Conservation (phyloP, 2,113 vertebrate species). For the Nicator chloris region DNA sequence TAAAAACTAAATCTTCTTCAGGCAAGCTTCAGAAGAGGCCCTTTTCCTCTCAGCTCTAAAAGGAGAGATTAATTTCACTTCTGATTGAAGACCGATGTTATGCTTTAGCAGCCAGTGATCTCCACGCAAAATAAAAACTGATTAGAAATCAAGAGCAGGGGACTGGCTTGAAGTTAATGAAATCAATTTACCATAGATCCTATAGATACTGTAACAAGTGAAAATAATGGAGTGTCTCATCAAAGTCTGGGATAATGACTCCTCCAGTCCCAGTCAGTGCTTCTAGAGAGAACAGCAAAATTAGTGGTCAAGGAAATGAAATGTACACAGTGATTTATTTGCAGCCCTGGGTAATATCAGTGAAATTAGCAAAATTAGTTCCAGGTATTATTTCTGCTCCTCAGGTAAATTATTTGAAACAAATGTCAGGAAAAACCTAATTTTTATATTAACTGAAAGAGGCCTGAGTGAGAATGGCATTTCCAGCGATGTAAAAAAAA, state of each 20-base stretch:
- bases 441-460: background rate
- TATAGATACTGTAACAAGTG: background rate
- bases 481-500: background rate
- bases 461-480: background rate
- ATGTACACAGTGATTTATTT: background rate
- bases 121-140: background rate
- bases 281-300: constrained; percentile 9
- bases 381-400: background rate
- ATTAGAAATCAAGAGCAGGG: background rate
- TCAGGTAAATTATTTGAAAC: background rate
- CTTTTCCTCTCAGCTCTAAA: background rate
- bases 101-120: background rate
- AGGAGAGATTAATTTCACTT: background rate
- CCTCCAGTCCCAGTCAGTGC: background rate
- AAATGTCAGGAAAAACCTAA: background rate
- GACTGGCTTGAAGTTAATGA: background rate
- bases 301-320: background rate
- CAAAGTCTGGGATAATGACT: background rate
- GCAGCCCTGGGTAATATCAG: background rate
- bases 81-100: background rate
- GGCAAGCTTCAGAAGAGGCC: background rate
- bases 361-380: background rate
- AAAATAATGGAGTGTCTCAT: background rate
- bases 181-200: constrained; percentile 17
- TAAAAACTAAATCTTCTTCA: background rate